Conservation (phyloP, 1,140 invertebrate species). For the Oncopeltus fasciatus region DNA sequence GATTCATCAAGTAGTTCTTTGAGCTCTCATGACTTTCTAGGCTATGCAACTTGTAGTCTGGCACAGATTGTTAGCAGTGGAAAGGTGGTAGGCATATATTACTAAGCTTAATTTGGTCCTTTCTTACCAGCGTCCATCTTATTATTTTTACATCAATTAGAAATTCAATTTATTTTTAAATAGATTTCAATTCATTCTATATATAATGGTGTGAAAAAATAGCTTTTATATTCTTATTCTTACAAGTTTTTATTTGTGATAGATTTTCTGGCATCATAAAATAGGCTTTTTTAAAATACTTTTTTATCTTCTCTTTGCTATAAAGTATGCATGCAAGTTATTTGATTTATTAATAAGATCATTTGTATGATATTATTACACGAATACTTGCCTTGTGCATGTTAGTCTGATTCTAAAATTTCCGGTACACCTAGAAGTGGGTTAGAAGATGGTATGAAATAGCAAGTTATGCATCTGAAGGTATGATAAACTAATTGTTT, state of each 20-base stretch:
- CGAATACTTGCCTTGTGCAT: too few species aligned
- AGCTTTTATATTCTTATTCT: neutral
- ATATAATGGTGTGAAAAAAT: neutral
- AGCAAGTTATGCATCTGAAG: too few species aligned
- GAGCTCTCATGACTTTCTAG: slow-evolving; percentile 41
- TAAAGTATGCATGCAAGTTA: too few species aligned
- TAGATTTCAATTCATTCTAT: neutral
- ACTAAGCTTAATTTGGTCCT: neutral
- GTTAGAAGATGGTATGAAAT: too few species aligned
- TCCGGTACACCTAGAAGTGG: too few species aligned
- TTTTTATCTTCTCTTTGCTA: too few species aligned
- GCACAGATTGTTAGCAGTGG: slow-evolving; percentile 35
- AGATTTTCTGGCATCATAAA: neutral
- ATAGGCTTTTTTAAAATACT: too few species aligned
- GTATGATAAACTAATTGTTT: too few species aligned
- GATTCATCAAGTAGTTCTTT: slow-evolving; percentile 36
- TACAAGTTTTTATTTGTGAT: neutral
- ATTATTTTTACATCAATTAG: neutral
- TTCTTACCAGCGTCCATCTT: neutral
- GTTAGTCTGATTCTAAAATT: too few species aligned
- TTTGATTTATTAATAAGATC: too few species aligned
- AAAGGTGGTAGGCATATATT: slow-evolving; percentile 20
- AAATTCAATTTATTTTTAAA: neutral
- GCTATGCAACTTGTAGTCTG: slow-evolving; percentile 36
- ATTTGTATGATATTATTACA: too few species aligned